Conservation (phyloP, 2,797 vertebrate genomes). For the Danio albolineatus region DNA sequence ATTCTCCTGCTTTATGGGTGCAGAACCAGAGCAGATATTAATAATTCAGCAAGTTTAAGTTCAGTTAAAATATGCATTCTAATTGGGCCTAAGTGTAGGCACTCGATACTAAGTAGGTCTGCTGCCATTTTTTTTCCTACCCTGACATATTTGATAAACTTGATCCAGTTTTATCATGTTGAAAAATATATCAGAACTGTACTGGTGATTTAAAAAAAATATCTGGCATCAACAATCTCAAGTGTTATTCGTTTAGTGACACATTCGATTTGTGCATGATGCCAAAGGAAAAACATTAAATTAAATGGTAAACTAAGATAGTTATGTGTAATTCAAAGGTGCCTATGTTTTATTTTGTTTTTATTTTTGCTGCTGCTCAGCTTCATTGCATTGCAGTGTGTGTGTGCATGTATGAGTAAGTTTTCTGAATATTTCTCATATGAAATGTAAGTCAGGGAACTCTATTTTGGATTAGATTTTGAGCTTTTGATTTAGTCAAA, state of each 20-base stretch:
- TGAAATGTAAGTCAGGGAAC: background rate
- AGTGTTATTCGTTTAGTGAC: background rate
- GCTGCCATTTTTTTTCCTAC: slow-evolving; percentile 53
- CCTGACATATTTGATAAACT: slow-evolving; percentile 69
- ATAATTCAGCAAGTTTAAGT: slow-evolving; percentile 78
- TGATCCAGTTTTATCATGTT: slow-evolving; percentile 21
- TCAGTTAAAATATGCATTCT: slow-evolving; percentile 77
- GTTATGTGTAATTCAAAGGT: slow-evolving; percentile 4
- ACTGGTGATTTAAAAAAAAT: background rate
- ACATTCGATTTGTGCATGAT: background rate
- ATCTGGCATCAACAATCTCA: background rate
- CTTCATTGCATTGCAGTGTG: background rate
- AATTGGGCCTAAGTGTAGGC: slow-evolving; percentile 76
- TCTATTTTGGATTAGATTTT: too few species aligned
- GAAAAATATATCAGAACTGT: slow-evolving; percentile 4
- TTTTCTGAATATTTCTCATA: background rate
- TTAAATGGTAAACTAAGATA: background rate
- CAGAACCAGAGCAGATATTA: slow-evolving; percentile 64
- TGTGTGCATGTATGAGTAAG: too few species aligned
- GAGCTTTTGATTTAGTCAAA: too few species aligned
- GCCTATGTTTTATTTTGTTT: background rate
- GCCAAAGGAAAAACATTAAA: background rate
- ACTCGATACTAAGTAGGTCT: slow-evolving; percentile 69
- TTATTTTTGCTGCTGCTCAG: background rate
- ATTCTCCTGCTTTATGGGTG: slow-evolving; percentile 26